Percentiles rank a stretch among this genome's conserved stretches.
phyloP scores from a whole-genome alignment of 2,888 invertebrate genomes.

The Nomada goodeniana region DNA sequence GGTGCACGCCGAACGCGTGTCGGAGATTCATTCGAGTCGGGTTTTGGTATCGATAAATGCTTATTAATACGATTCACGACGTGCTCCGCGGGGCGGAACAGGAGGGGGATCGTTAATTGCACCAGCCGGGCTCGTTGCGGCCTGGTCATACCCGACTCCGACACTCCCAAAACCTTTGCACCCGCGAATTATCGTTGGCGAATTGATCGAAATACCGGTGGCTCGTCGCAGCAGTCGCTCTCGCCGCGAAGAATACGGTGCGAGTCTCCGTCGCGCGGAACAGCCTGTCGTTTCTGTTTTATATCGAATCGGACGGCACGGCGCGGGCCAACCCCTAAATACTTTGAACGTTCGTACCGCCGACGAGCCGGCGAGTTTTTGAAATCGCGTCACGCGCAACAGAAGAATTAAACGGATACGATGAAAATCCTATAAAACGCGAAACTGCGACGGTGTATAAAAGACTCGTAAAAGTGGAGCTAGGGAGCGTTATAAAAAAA shows the following conservation, averaged over 20 bases:
- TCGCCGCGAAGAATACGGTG: constrained; percentile 5
- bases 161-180: no score
- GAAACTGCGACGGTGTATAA: constrained; percentile 16
- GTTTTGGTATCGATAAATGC: constrained; percentile 32
- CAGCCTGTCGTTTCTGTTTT: constrained; percentile 2
- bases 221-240: no score
- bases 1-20: constrained; percentile 4
- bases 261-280: constrained; percentile 1
- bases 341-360: constrained; percentile 16
- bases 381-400: constrained; percentile 32
- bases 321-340: constrained; percentile 1
- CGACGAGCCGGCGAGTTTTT: constrained; percentile 2
- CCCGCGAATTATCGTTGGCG: no score
- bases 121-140: no score
- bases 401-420: constrained; percentile 38
- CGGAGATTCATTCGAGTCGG: not conserved
- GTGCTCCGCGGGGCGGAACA: not conserved
- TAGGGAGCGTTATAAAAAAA: constrained; percentile 2
- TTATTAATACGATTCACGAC: not conserved
- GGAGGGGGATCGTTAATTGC: no score
- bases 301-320: not conserved
- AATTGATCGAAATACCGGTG: no score
- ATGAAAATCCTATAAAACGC: constrained; percentile 16
- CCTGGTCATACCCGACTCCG: no score
- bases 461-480: constrained; percentile 38